These are phyloP conservation scores for Sphinx pinastri DNA, from an alignment of 2,888 invertebrate species.

Conservation along the genomic window DNA sequence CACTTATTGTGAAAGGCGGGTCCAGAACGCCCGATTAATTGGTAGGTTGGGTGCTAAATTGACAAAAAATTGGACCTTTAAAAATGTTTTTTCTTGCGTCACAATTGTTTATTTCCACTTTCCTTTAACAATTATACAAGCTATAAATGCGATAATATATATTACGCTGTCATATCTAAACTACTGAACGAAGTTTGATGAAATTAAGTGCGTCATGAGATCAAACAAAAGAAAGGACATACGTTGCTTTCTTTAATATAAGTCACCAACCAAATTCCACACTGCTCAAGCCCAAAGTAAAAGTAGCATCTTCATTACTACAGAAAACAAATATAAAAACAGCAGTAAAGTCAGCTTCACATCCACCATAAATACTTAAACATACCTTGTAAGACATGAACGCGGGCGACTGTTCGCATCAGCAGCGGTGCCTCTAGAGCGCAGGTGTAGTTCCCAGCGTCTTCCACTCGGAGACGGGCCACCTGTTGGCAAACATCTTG, in stretches of 20 bases:
- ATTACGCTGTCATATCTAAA: too few relatives aligned
- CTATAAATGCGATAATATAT: too few relatives aligned
- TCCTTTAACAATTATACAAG: too few relatives aligned
- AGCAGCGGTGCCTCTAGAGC: constrained; percentile 83
- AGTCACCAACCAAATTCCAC: too few relatives aligned
- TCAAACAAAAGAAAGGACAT: too few relatives aligned
- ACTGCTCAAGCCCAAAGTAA: too few relatives aligned
- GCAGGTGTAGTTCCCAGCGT: constrained; percentile 89
- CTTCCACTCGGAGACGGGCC: constrained; percentile 84
- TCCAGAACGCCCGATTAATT: constrained; percentile 17
- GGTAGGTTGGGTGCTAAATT: constrained; percentile 8
- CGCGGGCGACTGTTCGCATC: constrained; percentile 82
- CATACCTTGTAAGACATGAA: constrained; percentile 87
- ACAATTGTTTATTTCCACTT: not conserved
- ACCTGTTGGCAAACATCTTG: constrained; percentile 66
- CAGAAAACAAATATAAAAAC: too few relatives aligned
- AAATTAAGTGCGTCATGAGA: too few relatives aligned
- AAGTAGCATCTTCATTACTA: too few relatives aligned
- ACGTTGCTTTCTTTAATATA: too few relatives aligned
- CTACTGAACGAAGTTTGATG: too few relatives aligned
- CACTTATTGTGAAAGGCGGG: constrained; percentile 25
- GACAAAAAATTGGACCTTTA: constrained; percentile 20
- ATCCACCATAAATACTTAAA: constrained; percentile 8
- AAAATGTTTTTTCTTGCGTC: not conserved
- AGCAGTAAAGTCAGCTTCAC: too few relatives aligned